A percentile compares a stretch with the other conserved stretches of the same genome.
Conservation (phyloP, 2,888 invertebrate genomes). For the Cremastinae sp. region DNA sequence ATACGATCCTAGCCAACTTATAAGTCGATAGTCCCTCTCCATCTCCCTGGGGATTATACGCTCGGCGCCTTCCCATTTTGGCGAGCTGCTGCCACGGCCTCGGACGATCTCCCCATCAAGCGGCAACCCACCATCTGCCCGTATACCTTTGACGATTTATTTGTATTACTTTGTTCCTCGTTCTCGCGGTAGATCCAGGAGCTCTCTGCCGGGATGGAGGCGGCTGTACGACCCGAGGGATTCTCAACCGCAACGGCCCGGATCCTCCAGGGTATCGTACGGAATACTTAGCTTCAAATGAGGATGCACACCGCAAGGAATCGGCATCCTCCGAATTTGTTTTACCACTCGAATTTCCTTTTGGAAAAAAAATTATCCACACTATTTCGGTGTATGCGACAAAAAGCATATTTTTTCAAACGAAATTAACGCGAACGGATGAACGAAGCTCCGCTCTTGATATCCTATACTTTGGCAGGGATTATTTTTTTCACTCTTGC, state of each 20-base stretch:
- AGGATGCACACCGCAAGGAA: slow-evolving; percentile 28
- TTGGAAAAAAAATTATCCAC: too few relatives aligned
- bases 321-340: slow-evolving; percentile 23
- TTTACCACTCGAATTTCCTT: neutral
- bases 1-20: slow-evolving; percentile 22
- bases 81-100: slow-evolving; percentile 19
- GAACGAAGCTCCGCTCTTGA: neutral
- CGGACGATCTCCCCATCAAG: slow-evolving; percentile 51
- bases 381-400: too few relatives aligned
- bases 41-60: slow-evolving; percentile 46
- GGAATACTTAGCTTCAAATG: slow-evolving; percentile 37
- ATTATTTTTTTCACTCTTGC: slow-evolving; percentile 25
- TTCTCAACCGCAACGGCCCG: slow-evolving; percentile 8
- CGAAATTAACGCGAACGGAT: neutral
- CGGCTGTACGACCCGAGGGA: slow-evolving; percentile 43
- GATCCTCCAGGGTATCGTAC: slow-evolving; percentile 30
- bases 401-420: neutral
- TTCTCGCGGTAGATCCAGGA: slow-evolving; percentile 60
- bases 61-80: slow-evolving; percentile 46
- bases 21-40: slow-evolving; percentile 41
- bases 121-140: slow-evolving; percentile 67
- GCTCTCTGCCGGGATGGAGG: slow-evolving; percentile 14
- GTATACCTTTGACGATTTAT: slow-evolving; percentile 73
- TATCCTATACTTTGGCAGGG: slow-evolving; percentile 10
- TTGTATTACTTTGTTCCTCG: slow-evolving; percentile 70